Evolutionary conservation across 2,113 vertebrate genomes (phyloP).

Genomic region (Toxostoma redivivum): DNA sequence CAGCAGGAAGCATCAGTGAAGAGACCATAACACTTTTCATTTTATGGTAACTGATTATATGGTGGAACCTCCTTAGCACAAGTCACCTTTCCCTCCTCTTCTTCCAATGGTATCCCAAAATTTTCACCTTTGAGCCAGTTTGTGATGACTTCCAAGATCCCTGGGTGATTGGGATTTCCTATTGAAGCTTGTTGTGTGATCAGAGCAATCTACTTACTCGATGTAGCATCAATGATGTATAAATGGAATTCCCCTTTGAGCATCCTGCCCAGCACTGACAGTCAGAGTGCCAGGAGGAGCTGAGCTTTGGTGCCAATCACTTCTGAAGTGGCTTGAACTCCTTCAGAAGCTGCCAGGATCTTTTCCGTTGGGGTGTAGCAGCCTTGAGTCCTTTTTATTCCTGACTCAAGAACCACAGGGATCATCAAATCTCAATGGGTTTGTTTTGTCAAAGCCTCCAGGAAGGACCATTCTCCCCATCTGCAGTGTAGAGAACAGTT

Average conservation of each 20-base stretch:
- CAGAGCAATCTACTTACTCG: background rate
- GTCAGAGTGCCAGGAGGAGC: background rate
- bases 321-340: background rate
- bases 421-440: background rate
- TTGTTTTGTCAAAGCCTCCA: background rate
- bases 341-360: background rate
- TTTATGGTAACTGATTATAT: background rate
- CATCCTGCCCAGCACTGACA: background rate
- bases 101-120: no score
- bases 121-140: background rate
- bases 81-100: background rate
- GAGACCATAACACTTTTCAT: background rate
- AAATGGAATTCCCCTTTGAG: background rate
- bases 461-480: background rate
- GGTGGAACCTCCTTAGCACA: background rate
- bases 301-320: no score
- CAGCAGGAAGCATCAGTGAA: background rate
- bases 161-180: background rate
- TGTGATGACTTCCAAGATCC: background rate
- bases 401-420: background rate
- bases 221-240: background rate
- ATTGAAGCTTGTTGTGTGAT: background rate
- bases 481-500: background rate
- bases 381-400: background rate
- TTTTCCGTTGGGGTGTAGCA: background rate